Base-by-base conservation (phyloP, 2,113 vertebrate species). In the Vidua macroura region DNA sequence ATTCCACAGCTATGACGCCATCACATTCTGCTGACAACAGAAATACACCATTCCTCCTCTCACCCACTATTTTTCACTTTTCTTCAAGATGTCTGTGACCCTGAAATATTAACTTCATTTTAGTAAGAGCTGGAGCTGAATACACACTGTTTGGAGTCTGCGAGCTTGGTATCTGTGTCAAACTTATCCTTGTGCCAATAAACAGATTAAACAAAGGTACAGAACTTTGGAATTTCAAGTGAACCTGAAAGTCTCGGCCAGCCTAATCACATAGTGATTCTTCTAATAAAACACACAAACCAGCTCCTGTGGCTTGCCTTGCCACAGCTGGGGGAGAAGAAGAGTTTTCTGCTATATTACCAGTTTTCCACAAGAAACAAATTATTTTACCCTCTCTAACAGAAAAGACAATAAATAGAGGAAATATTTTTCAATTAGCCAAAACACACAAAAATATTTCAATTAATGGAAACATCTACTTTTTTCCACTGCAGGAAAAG, bases 1-100 rank as follows among this genome's bases (percentile, higher is more conserved):
- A 95, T 96, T 95, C 89, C 94, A 95, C 67, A 85, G 67, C 51
- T 91, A 8, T 93, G 93, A 95, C 30, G 66, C 74, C 84, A 84
- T 35, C 37, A 37, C 62, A 16, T 73, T 84, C 78, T 93, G 81
- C 84, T 93, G 74, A 95, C 81, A 91, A 48, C 25, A 89, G 39
- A 87, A 82, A 85, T 21, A 49, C 51, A 53, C 37, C n/a, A 66
- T 33, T 82, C 58, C 33, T 92, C 30, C 52, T 90, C 67, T 77
- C 51, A 33, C 16, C 3, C 59, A 67, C 35, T 78, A 22, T 31
- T 73, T 86, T 62, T 66, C 6, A 17, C 16, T 59, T 91, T 86
- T 74, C 55, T 69, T 83, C 82, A 76, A 66, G 37, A 69, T 18
- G 13, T 13, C 25, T 55, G 25, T 28, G 35, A 59, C 35, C 24